These are phyloP conservation scores for Romanomermis culicivorax DNA, from an alignment of 2,888 invertebrate genomes.

Conservation along the genomic window DNA sequence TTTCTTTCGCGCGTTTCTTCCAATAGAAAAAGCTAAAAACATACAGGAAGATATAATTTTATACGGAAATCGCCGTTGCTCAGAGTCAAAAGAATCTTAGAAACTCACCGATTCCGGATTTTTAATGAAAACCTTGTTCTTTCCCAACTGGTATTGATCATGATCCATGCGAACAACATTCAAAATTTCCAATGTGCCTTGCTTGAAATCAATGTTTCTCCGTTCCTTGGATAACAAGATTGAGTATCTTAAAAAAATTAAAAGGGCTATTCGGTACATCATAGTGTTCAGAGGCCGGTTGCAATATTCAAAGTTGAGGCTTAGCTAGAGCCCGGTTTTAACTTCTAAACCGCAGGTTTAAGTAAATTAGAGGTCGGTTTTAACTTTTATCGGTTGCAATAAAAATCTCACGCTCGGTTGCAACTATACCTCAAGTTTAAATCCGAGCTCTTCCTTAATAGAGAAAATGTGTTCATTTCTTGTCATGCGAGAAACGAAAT, in stretches of 20 bases:
- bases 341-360: too few species aligned
- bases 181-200: constrained; percentile 40
- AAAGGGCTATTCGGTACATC: too few species aligned
- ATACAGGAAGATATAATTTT: constrained; percentile 1
- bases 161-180: constrained; percentile 39
- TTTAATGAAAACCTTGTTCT: constrained; percentile 46
- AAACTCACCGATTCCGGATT: constrained; percentile 40
- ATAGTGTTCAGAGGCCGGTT: too few species aligned
- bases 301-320: too few species aligned
- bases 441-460: too few species aligned
- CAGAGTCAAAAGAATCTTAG: background rate
- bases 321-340: too few species aligned
- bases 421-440: too few species aligned
- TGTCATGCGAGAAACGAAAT: too few species aligned
- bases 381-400: too few species aligned
- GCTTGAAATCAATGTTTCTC: constrained; percentile 39
- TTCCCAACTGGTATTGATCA: constrained; percentile 44
- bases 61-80: background rate
- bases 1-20: constrained; percentile 46
- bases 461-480: too few species aligned
- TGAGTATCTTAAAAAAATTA: constrained; percentile 38
- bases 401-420: too few species aligned
- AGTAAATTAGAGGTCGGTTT: too few species aligned
- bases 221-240: constrained; percentile 44
- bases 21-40: constrained; percentile 42